Evolutionary conservation across 2,113 vertebrate species (phyloP), one percentile per base, ranked within the genome.

Genomic region (Thamnophis sirtalis): DNA sequence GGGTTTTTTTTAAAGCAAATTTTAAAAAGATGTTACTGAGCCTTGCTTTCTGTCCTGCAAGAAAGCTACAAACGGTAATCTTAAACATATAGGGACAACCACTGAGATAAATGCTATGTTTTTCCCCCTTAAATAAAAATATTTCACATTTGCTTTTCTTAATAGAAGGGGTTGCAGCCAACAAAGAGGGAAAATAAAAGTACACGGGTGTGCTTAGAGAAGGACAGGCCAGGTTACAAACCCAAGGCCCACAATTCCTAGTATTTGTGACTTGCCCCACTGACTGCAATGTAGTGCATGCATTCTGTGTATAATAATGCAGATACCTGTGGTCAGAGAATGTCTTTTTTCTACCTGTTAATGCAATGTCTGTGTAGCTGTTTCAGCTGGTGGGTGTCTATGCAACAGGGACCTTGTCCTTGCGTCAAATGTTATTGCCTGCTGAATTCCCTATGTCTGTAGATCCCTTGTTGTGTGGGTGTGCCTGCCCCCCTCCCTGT

Each of bases 381-480:
- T 43, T 80, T 80, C 73, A 38, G 73, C 17, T 80, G 3, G 17
- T 80, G 68, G 68, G 17, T 21, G 73, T 80, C 73, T 80, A 9
- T 0, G 17, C 15, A 80, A 80, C 43, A 43, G 17, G 33, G 73
- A 21, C 73, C 38, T 80, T 80, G 73, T 43, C 73, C 73, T 80
- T 43, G 73, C 43, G 73, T 80, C 73, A 80, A 21, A 80, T 80
- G 38, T 21, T 38, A 80, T 38, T 19, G 73, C 73, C 73, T 80
- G 73, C 73, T 17, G 73, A 38, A 80, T 43, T 38, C 5, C 73
- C 73, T 43, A 19, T 9, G 73, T 80, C 73, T 80, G 73, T 43
- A 9, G 33, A 43, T 80, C 33, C 33, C 73, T 80, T 80, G 73
- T 97, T 96, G 96, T 33, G 58, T 2, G 17, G 48, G 15, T 50